Evolutionary conservation across 2,797 vertebrate species (phyloP).

Genomic region (Pteronotus mesoamericanus): DNA sequence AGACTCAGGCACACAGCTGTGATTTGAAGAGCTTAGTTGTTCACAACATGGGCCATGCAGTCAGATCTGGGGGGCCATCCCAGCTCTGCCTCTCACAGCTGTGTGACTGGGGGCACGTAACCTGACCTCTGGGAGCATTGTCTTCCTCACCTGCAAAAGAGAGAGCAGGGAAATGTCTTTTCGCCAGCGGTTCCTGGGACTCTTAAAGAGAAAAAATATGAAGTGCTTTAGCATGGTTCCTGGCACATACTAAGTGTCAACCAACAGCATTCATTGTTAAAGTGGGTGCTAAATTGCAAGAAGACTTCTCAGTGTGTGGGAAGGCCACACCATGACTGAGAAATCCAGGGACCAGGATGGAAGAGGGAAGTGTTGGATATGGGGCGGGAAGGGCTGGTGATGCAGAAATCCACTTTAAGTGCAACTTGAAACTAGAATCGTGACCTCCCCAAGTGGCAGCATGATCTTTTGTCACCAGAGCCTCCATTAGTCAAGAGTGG

Average conservation of each 20-base stretch:
- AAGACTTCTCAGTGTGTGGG: background rate
- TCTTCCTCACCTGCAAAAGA: background rate
- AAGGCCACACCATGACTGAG: background rate
- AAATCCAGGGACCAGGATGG: background rate
- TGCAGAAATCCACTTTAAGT: constrained; percentile 50
- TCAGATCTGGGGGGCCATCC: background rate
- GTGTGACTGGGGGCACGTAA: background rate
- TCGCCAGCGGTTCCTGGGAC: background rate
- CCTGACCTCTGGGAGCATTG: background rate
- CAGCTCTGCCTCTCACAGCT: background rate
- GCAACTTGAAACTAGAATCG: constrained; percentile 51
- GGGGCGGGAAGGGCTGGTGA: background rate
- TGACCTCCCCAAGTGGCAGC: constrained; percentile 49
- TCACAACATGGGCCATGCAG: background rate
- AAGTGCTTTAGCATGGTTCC: background rate
- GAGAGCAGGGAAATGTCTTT: background rate
- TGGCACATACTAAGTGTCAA: background rate
- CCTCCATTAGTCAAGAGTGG: constrained; percentile 61
- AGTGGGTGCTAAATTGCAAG: background rate
- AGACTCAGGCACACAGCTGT: background rate
- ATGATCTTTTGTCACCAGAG: constrained; percentile 60
- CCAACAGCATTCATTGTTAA: background rate
- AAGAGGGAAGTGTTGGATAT: background rate
- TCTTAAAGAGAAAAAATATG: background rate
- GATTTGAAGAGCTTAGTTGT: constrained; percentile 12